Base-by-base conservation (phyloP, 1,140 invertebrate species). In the Globodera ellingtonae region DNA sequence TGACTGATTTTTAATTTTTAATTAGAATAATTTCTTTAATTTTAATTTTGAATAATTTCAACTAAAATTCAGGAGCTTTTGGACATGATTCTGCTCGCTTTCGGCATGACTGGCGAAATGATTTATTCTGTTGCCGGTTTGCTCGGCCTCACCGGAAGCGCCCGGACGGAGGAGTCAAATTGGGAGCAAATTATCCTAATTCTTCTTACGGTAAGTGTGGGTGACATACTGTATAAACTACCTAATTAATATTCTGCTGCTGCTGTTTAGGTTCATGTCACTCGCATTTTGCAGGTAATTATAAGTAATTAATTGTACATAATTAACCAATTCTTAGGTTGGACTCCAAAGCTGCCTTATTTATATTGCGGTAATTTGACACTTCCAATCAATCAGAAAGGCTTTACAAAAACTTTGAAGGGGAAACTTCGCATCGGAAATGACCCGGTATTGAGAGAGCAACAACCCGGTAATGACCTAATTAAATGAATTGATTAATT, bases 81-180 rank as follows among this genome's bases (percentile, higher is more conserved):
- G 10, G 87, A 88, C 75, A 83, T 89, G 72, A 88, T 88, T 75
- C 69, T 88, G 24, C 67, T 88, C 5, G 82, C 83, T 10, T 77
- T 88, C 50, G 87, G 87, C 56, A 80, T 88, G 80, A 83, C 87
- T 44, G 87, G 87, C 9, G 87, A 88, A 79, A 79, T 88, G 72
- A 85, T 88, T 69, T 88, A 89, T 72, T 88, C 87, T 3, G 85
- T 88, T 0, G 88, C 87, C 46, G 87, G 87, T 44, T 75, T 88
- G 10, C 82, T 88, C 15, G 87, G 87, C 21, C 76, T 88, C 24
- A 86, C 83, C 24, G 87, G 87, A 13, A 70, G 67, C n/a, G 46
- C 67, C 13, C 67, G 15, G 24, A 70, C 24, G 24, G 67, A 35
- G 15, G 84, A 88, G 18, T 72, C 73, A 35, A 52, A 77, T 47